Evolutionary conservation across 30 jellyfish, hydroid and myxozoan genomes (phyloP), one percentile per base, ranked within the genome.

Genomic region (Cassiopea andromeda): DNA sequence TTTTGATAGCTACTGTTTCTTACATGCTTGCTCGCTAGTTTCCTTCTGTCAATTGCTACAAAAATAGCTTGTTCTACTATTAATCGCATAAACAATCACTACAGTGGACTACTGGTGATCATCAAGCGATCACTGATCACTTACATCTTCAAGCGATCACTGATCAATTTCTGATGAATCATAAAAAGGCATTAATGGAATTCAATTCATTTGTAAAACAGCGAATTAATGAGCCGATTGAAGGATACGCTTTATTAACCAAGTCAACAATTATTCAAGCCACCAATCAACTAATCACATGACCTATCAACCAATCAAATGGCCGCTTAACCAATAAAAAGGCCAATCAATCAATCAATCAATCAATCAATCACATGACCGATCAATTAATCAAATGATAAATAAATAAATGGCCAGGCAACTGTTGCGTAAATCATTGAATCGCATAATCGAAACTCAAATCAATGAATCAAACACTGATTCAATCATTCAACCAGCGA

Each of bases 1-100:
- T 47, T 44, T 17, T 75, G 69, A 75, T 84, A 44, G 86, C 93
- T 75, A 81, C 69, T 70, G 72, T 74, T 75, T n/a, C 93, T 75
- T 45, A 83, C 69, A 78, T 89, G 92, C 81, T 76, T 81, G 72
- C 60, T 85, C 57, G 81, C 18, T 5, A 82, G 44, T 60, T 48
- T 58, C 48, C 46, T 73, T 75, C 82, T 78, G 17, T 57, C 93
- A 58, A 85, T 44, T 16, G 81, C 90, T 79, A 48, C 2, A 45
- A 45, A 45, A 27, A 7, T 4, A 70, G 27, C 27, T 9, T 7
- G 2, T 64, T 64, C 73, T 16, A 64, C 43, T 2, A 54, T 54
- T 3, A 54, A 10, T 54, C 7, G 12, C 12, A 54, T 27, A 54
- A 10, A 54, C 64, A 54, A 54, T 54, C 64, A 54, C 7, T 54